Conservation (phyloP, 2,113 vertebrate species). For the Piliocolobus tephrosceles region DNA sequence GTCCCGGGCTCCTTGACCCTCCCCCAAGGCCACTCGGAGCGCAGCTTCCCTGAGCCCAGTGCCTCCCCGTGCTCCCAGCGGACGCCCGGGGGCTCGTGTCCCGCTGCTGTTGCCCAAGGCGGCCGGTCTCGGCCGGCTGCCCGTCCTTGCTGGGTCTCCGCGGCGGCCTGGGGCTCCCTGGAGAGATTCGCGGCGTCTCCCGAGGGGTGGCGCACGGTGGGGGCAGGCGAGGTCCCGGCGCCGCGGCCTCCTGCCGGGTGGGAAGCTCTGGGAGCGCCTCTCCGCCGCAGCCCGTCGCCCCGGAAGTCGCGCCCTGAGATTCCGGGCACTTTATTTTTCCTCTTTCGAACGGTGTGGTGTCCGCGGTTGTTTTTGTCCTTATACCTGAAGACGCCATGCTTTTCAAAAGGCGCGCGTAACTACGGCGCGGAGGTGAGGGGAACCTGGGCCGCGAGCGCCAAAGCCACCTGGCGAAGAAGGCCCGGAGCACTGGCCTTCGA, state of each 20-base stretch:
- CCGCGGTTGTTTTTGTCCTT: neutral
- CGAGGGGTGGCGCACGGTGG: too few species aligned
- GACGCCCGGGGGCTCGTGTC: neutral
- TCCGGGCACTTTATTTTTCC: neutral
- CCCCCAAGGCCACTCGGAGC: neutral
- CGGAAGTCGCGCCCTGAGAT: accelerated
- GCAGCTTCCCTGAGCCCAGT: accelerated
- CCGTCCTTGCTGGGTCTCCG: accelerated
- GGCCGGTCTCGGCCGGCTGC: accelerated
- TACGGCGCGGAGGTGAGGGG: neutral
- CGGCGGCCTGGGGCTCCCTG: accelerated
- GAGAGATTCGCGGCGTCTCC: too few species aligned
- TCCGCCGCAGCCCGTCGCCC: neutral
- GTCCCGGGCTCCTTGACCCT: neutral
- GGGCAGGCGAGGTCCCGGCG: too few species aligned
- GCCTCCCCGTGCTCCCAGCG: neutral
- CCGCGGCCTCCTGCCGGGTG: neutral
- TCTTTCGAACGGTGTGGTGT: neutral
- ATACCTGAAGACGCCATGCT: neutral
- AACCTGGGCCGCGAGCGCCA: too few species aligned
- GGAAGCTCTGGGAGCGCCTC: neutral
- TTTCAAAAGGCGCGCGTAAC: too few species aligned
- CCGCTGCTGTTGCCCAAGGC: neutral
- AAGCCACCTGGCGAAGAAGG: too few species aligned
- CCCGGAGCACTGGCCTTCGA: too few species aligned